Evolutionary conservation across 2,113 vertebrate species (phyloP).

Genomic region (Genyomyrus donnyi): DNA sequence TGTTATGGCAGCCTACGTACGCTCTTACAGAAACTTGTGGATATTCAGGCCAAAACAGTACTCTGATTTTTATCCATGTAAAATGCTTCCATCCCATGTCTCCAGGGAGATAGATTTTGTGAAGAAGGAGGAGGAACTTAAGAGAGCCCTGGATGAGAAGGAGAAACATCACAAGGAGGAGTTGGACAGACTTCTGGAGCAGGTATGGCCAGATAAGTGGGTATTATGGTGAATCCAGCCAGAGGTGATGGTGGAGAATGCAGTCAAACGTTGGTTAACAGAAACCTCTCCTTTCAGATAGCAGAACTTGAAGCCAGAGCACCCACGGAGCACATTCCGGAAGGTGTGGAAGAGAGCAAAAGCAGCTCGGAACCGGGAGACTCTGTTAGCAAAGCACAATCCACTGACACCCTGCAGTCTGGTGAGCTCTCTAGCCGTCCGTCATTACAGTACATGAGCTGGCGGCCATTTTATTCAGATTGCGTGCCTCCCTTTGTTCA

Average conservation of each 20-base stretch:
- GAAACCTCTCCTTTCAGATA: slow-evolving; percentile 52
- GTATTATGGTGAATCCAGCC: not conserved
- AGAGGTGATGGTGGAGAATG: not conserved
- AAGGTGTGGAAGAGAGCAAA: slow-evolving; percentile 31
- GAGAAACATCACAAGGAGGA: slow-evolving; percentile 69
- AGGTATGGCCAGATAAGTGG: slow-evolving; percentile 52
- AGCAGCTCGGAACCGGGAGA: slow-evolving; percentile 36
- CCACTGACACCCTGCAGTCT: slow-evolving; percentile 45
- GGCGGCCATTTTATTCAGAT: not conserved
- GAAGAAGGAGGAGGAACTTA: slow-evolving; percentile 78
- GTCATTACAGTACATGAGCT: not conserved
- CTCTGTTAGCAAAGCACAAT: slow-evolving; percentile 46
- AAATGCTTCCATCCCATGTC: slow-evolving; percentile 25
- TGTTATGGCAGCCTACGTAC: too few species aligned
- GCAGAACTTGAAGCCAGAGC: slow-evolving; percentile 56
- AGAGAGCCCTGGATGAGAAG: slow-evolving; percentile 67
- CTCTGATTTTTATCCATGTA: slow-evolving; percentile 10
- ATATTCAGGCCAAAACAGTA: not conserved
- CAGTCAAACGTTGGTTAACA: not conserved
- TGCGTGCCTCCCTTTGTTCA: not conserved
- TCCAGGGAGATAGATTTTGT: slow-evolving; percentile 77
- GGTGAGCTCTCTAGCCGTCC: slow-evolving; percentile 19
- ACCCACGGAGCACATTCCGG: slow-evolving; percentile 11
- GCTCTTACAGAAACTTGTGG: too few species aligned
- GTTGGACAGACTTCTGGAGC: slow-evolving; percentile 64